phyloP scores from a whole-genome alignment of 2,113 vertebrate genomes.

The Todiramphus saurophagus region DNA sequence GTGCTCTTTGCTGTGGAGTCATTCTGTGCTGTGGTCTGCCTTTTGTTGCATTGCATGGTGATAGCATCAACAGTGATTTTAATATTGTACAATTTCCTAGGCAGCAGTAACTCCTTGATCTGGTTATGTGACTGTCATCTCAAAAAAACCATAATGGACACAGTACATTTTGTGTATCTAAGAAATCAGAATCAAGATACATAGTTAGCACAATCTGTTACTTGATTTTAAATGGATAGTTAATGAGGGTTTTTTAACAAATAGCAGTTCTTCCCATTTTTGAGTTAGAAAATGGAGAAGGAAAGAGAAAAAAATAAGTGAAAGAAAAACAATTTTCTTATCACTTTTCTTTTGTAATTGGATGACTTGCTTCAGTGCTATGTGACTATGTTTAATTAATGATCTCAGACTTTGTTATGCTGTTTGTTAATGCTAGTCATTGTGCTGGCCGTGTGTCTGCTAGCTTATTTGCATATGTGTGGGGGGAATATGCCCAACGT shows the following conservation, averaged over 20 bases:
- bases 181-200: constrained; percentile 11
- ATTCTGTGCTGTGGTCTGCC: background rate
- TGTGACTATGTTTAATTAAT: constrained; percentile 47
- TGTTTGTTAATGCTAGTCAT: constrained; percentile 30
- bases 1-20: background rate
- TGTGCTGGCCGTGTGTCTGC: background rate
- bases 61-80: background rate
- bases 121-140: background rate
- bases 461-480: constrained; percentile 39
- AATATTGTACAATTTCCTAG: background rate
- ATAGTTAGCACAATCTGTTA: background rate
- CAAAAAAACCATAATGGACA: background rate
- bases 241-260: background rate
- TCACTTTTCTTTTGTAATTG: constrained; percentile 33
- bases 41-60: background rate
- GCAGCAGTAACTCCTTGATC: background rate
- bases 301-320: background rate
- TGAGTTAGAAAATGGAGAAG: background rate
- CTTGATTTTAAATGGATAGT: background rate
- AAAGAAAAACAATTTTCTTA: background rate
- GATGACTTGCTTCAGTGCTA: background rate
- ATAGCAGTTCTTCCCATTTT: background rate
- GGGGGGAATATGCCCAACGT: background rate
- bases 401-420: constrained; percentile 15
- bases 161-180: background rate